Evolutionary conservation across 2,113 vertebrate species (phyloP), one percentile per base, ranked within the genome.

Genomic region (Genyomyrus donnyi): DNA sequence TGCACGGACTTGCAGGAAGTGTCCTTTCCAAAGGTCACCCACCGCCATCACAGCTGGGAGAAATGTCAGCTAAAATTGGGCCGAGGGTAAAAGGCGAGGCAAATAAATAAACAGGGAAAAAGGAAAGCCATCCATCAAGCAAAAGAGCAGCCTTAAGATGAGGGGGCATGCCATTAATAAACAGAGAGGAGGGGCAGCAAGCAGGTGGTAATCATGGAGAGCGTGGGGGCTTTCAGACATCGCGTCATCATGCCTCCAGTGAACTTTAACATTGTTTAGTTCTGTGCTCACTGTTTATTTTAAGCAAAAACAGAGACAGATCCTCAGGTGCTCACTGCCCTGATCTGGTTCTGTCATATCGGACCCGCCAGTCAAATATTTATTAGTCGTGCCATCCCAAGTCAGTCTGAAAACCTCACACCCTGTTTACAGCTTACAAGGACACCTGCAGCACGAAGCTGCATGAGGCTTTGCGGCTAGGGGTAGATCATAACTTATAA

Each of bases 11-110:
- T 80, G 21, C 91, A 90, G 88, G 90, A 92, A 92, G 87, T 90
- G 94, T 96, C 96, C 95, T 96, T 96, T 95, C 92, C 94, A 97
- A 97, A 97, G 96, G 96, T 96, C 95, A 96, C 91, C 93, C 94
- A 95, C 96, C 94, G 94, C 95, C 96, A 95, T n/a, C 56, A 24
- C 95, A 96, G 94, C 95, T 94, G 94, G 94, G 94, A 96, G 95
- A 96, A 97, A 97, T 96, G 96, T 97, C 96, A 93, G 94, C 95
- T 95, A 96, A 97, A 97, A 97, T 95, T 96, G 95, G 85, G 27
- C 27, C 17, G 85, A 87, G 49, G 85, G 49, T 87, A n/a, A 35
- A n/a, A 35, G 94, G 94, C 93, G 91, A 93, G 92, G 92, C 94
- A 96, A 96, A 96, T 95, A 95, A 94, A 88, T 66, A 45, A 45